Percentiles rank a stretch among this genome's conserved stretches.
Conservation (phyloP, 1,140 invertebrate species). For the Cotesia glomerata region DNA sequence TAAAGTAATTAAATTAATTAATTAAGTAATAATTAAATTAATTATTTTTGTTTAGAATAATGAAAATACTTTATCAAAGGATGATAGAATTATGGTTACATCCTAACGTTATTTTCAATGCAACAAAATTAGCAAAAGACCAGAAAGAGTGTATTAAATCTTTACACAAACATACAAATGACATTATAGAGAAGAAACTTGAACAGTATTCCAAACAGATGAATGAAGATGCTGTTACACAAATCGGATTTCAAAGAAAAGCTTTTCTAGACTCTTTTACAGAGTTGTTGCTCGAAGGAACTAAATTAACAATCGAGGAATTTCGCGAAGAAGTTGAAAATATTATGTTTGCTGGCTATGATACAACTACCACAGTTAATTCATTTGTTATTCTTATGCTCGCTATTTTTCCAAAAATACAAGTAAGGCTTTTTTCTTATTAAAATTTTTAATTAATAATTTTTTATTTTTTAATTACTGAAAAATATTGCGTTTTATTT, state of each 20-base stretch:
- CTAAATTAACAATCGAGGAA: constrained; percentile 62
- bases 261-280: constrained; percentile 72
- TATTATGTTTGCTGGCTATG: constrained; percentile 79
- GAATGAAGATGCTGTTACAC: neutral
- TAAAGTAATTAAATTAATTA: too few species aligned
- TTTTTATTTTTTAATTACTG: too few species aligned
- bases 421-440: constrained; percentile 50
- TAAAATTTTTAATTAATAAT: neutral
- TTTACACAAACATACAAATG: constrained; percentile 68
- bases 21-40: neutral
- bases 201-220: constrained; percentile 43
- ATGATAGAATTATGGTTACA: constrained; percentile 66
- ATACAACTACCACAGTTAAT: constrained; percentile 73
- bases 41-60: constrained; percentile 42
- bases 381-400: constrained; percentile 69
- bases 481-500: too few species aligned
- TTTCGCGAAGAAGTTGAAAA: constrained; percentile 79
- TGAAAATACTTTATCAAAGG: constrained; percentile 54
- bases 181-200: constrained; percentile 62
- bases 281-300: constrained; percentile 49
- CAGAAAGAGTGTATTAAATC: constrained; percentile 63
- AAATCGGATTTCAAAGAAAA: constrained; percentile 41
- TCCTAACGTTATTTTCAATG: constrained; percentile 64
- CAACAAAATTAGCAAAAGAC: constrained; percentile 56
- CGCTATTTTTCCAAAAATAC: constrained; percentile 68